phyloP scores from a whole-genome alignment of 2,888 invertebrate genomes.

The Plemyria rubiginata region DNA sequence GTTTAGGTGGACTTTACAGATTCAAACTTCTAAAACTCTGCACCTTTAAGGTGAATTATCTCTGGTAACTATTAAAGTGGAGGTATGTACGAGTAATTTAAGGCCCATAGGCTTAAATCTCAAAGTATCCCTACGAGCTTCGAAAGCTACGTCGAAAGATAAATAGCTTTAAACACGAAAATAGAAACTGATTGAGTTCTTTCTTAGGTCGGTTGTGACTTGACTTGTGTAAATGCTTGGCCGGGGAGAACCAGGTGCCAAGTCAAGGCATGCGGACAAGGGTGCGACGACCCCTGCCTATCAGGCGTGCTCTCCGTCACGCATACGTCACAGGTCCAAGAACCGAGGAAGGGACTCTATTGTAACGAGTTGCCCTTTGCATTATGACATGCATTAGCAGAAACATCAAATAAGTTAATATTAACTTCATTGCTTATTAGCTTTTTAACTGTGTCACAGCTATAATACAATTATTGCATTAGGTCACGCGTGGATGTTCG shows the following conservation, averaged over 20 bases:
- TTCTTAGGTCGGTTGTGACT: conserved; percentile 50
- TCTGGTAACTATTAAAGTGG: conserved; percentile 21
- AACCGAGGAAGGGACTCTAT: conserved; percentile 36
- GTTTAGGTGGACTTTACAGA: conserved; percentile 27
- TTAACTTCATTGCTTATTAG: not conserved
- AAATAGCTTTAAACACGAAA: conserved; percentile 17
- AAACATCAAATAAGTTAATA: not conserved
- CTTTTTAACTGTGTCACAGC: conserved; percentile 9
- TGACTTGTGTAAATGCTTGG: conserved; percentile 56
- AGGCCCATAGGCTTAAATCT: not conserved
- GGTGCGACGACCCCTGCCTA: conserved; percentile 79
- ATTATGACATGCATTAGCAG: conserved; percentile 6
- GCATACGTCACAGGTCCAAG: conserved; percentile 54
- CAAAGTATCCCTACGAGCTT: conserved; percentile 7
- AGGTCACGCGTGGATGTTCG: conserved; percentile 18
- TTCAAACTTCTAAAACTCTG: conserved; percentile 22
- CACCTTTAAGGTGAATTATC: conserved; percentile 24
- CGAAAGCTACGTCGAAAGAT: too few species aligned
- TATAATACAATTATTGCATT: conserved; percentile 5
- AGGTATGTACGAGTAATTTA: not conserved
- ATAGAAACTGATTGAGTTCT: conserved; percentile 38
- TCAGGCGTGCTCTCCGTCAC: conserved; percentile 64
- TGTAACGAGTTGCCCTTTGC: conserved; percentile 18
- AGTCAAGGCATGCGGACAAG: conserved; percentile 70
- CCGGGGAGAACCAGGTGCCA: conserved; percentile 77